These are phyloP conservation scores for Pedetes capensis DNA, from an alignment of 2,113 vertebrate species.

Conservation along the genomic window DNA sequence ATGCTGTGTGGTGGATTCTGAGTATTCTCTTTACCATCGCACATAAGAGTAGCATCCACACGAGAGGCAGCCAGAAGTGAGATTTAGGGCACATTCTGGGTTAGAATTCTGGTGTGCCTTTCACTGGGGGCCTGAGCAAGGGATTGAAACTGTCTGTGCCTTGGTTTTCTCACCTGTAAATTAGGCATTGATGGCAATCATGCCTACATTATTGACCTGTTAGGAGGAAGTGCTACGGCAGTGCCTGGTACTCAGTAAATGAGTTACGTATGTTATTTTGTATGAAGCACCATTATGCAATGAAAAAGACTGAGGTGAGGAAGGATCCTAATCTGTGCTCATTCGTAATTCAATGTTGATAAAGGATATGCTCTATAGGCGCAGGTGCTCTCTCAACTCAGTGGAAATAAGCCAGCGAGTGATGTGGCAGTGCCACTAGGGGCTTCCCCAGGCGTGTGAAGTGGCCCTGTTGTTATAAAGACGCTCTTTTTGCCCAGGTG, in stretches of 20 bases:
- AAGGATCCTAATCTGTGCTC: fast-evolving
- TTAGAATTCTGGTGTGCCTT: neutral
- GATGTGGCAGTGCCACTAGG: fast-evolving
- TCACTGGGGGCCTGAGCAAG: neutral
- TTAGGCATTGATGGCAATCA: fast-evolving
- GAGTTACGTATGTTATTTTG: fast-evolving
- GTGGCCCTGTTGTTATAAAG: fast-evolving
- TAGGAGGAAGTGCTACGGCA: neutral
- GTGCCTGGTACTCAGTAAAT: fast-evolving
- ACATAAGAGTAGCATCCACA: fast-evolving
- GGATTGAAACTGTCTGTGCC: neutral
- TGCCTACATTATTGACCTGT: fast-evolving
- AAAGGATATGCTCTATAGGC: fast-evolving
- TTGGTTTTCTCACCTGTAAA: neutral
- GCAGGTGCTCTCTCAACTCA: fast-evolving
- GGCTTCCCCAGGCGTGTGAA: neutral
- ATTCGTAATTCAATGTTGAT: fast-evolving
- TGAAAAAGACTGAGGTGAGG: fast-evolving
- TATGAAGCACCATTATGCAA: fast-evolving
- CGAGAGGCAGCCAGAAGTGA: fast-evolving
- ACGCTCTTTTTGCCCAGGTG: fast-evolving
- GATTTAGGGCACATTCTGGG: fast-evolving
- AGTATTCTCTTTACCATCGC: fast-evolving
- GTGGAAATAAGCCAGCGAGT: neutral
- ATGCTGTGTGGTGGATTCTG: fast-evolving